phyloP scores from a whole-genome alignment of 2,797 vertebrate species.

The Falco peregrinus region DNA sequence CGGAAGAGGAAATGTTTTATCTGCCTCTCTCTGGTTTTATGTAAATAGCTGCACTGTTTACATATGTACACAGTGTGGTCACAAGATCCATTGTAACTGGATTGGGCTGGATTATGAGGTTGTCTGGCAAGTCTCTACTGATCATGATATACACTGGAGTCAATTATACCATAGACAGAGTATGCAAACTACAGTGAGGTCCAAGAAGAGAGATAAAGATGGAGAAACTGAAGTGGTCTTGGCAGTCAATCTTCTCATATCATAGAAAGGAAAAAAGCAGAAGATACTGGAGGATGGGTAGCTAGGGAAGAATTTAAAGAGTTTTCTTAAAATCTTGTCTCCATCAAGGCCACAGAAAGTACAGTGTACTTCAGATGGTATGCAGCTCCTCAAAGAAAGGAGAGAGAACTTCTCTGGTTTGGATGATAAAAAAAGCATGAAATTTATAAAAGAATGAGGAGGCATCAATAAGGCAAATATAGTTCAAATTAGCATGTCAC shows the following conservation, averaged over 20 bases:
- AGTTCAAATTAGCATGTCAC: not conserved
- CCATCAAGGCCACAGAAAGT: not conserved
- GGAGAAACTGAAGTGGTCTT: not conserved
- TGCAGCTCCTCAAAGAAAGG: not conserved
- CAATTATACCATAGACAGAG: not conserved
- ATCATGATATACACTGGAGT: not conserved
- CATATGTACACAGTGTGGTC: constrained; percentile 16
- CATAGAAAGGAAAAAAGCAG: not conserved
- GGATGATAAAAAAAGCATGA: not conserved
- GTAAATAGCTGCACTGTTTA: constrained; percentile 38
- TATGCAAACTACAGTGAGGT: not conserved
- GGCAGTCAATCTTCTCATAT: not conserved
- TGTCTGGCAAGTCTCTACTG: constrained; percentile 20
- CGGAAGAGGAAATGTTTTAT: constrained; percentile 9
- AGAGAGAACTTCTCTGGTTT: not conserved
- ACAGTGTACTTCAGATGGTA: not conserved
- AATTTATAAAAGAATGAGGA: not conserved
- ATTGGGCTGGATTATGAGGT: constrained; percentile 26
- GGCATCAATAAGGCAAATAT: not conserved
- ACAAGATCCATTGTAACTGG: constrained; percentile 14
- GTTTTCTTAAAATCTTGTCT: not conserved
- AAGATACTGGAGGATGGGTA: not conserved
- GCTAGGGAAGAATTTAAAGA: not conserved
- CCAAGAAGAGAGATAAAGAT: not conserved
- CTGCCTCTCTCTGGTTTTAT: constrained; percentile 8